Conservation (phyloP, 2,797 vertebrate genomes). For the Pristis pectinata region DNA sequence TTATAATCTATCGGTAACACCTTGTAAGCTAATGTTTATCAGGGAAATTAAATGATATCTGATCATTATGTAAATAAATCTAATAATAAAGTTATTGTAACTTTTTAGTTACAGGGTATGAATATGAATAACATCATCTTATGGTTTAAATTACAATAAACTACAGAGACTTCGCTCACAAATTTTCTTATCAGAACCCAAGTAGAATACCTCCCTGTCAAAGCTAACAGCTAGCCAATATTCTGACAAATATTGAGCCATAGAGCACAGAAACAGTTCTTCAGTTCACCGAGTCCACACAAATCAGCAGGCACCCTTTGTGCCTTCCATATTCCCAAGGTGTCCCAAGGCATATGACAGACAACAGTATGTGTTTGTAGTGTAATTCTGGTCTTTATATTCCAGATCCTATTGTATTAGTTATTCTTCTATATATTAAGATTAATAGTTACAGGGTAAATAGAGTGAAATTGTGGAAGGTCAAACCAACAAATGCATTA, state of each 20-base stretch:
- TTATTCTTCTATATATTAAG: background rate
- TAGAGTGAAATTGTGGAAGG: no score
- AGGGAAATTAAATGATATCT: background rate
- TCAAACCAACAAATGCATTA: no score
- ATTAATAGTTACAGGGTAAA: background rate
- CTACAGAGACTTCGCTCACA: background rate
- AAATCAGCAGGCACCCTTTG: no score
- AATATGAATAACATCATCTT: background rate
- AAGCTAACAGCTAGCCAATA: background rate
- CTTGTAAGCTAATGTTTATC: background rate
- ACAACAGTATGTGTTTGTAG: background rate
- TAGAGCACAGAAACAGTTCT: no score
- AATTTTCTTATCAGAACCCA: background rate
- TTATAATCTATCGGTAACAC: background rate
- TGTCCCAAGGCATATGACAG: no score
- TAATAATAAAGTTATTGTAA: background rate
- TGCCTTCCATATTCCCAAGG: no score
- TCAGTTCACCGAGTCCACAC: no score
- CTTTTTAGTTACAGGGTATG: background rate
- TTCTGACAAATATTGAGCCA: no score
- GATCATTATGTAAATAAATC: background rate
- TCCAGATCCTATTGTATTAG: background rate
- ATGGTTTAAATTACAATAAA: background rate
- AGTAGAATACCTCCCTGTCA: background rate
- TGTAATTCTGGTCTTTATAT: background rate